Percentiles rank a stretch among this genome's conserved stretches.
Conservation (phyloP, 2,113 vertebrate genomes). For the Raja brachyura region DNA sequence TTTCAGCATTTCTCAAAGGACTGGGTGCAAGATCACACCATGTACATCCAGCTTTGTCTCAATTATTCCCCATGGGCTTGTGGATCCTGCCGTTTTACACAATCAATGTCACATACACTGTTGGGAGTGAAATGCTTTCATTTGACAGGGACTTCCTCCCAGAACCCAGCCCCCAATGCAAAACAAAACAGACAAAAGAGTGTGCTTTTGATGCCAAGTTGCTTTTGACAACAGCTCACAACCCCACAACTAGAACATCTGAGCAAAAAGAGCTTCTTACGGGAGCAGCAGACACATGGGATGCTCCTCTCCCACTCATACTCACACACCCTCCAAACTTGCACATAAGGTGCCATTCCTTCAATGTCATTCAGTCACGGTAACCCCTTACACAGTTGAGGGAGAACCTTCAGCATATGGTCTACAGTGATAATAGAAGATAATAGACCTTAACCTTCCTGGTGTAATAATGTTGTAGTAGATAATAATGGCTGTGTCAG, state of each 20-base stretch:
- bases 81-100: conserved; percentile 1
- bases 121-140: conserved; percentile 8
- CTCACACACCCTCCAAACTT: not conserved
- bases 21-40: conserved; percentile 1
- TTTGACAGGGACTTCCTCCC: conserved; percentile 2
- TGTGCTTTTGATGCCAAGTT: not conserved
- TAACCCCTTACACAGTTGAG: too few relatives aligned
- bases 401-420: not conserved
- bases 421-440: too few relatives aligned
- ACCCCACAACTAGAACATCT: not conserved
- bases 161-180: not conserved
- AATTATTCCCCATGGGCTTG: conserved; percentile 9
- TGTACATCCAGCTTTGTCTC: conserved; percentile 30
- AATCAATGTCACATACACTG: not conserved
- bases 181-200: not conserved
- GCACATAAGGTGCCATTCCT: not conserved
- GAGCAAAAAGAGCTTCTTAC: not conserved
- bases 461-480: not conserved
- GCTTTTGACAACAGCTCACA: not conserved
- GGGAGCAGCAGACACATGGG: not conserved
- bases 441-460: too few relatives aligned
- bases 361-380: not conserved
- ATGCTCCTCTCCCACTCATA: not conserved
- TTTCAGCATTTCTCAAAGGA: conserved; percentile 33
- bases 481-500: not conserved